phyloP scores from a whole-genome alignment of 2,888 invertebrate genomes.

The Agrochola lota region DNA sequence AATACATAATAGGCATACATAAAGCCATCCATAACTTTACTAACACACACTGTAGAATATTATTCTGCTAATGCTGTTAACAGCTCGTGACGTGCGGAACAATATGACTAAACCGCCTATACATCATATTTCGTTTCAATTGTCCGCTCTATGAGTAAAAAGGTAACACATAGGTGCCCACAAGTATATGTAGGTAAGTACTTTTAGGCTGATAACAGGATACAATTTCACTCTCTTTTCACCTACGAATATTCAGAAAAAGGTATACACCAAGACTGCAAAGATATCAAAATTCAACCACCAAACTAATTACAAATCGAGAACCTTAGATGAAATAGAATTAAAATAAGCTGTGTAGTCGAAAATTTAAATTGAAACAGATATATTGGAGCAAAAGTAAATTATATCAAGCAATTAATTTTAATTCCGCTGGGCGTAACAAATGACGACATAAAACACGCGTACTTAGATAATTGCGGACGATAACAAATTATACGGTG shows the following conservation, averaged over 20 bases:
- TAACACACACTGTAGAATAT: not conserved
- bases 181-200: not conserved
- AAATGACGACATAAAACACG: slow-evolving; percentile 57
- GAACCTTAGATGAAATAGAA: slow-evolving; percentile 18
- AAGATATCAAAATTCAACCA: slow-evolving; percentile 50
- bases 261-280: slow-evolving; percentile 20
- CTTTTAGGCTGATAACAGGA: not conserved
- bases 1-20: rapidly evolving
- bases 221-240: slow-evolving; percentile 11
- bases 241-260: not conserved
- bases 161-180: not conserved
- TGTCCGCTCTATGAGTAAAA: slow-evolving; percentile 15
- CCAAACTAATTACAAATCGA: slow-evolving; percentile 46
- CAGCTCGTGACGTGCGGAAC: slow-evolving; percentile 2
- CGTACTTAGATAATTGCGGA: slow-evolving; percentile 54
- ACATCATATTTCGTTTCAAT: slow-evolving; percentile 40
- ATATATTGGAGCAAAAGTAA: slow-evolving; percentile 49
- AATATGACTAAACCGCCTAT: slow-evolving; percentile 21
- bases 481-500: slow-evolving; percentile 40
- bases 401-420: slow-evolving; percentile 59
- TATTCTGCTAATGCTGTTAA: not conserved
- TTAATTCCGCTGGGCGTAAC: slow-evolving; percentile 58
- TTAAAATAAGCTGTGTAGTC: slow-evolving; percentile 19
- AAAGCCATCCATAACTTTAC: not conserved
- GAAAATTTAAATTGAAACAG: slow-evolving; percentile 42